Evolutionary conservation across 2,888 invertebrate genomes (phyloP), one percentile per base, ranked within the genome.

Genomic region (Polietes domitor): DNA sequence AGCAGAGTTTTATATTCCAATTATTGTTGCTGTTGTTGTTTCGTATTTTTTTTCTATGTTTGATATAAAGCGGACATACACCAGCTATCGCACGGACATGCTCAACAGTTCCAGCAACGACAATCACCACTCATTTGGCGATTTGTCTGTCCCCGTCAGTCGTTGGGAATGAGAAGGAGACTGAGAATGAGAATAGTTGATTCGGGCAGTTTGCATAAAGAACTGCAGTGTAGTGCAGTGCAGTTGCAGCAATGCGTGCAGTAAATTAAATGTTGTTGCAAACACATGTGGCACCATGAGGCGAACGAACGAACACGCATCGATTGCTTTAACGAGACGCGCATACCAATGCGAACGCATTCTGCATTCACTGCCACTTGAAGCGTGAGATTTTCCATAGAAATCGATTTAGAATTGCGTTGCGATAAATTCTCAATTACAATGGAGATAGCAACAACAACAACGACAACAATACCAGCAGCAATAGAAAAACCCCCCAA

Each of bases 41-140:
- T 19, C n/a, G 10, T 63, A 12, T 55, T 2, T 55, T 6, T 55
- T 72, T 55, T 72, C 5, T 37, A 21, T 47, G 28, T 58, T 61
- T 73, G 58, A 58, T 61, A 61, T 61, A 53, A 73, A 73, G 43
- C 73, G 73, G 73, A 73, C 73, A 73, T 73, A 28, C 53, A 19
- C 43, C 65, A 61, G n/a, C 61, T 7, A 2, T 21, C 55, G 21
- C 1, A 55, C 21, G 55, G 55, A 55, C 55, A 61, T 3, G n/a
- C n/a, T n/a, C 32, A 17, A 61, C 5, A n/a, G 12, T 12, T 4
- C 10, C 26, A 4, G 15, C 24, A 43, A 68, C 24, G 12, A 43
- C 41, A 7, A 41, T 19, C 21, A 43, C 24, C 12, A 68, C 21
- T 68, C 43, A 68, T 68, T 68, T 68, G 41, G 43, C 41, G 24